A percentile compares a stretch with the other conserved stretches of the same genome.
Evolutionary conservation across 2,888 invertebrate species (phyloP).

Genomic region (Heteromurus nitidus): DNA sequence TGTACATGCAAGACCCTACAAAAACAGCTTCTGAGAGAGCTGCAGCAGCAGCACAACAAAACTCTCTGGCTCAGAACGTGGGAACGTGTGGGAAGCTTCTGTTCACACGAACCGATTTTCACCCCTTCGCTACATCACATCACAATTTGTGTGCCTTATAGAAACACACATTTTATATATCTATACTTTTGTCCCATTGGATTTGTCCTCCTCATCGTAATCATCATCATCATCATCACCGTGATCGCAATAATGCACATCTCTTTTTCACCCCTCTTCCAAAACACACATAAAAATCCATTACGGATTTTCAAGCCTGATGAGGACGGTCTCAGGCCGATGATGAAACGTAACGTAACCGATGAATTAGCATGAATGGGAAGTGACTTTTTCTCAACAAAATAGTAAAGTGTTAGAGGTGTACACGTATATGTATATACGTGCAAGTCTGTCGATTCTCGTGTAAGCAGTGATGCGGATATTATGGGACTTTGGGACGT

Average conservation of each 20-base stretch:
- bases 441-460: slow-evolving; percentile 3
- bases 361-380: no score
- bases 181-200: slow-evolving; percentile 40
- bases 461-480: no score
- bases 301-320: no score
- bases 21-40: no score
- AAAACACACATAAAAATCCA: no score
- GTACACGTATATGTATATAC: not conserved
- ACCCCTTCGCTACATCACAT: slow-evolving; percentile 61
- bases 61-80: slow-evolving; percentile 63
- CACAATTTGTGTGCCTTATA: slow-evolving; percentile 15
- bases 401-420: no score
- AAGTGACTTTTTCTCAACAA: no score
- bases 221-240: slow-evolving; percentile 20
- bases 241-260: slow-evolving; percentile 32
- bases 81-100: slow-evolving; percentile 71
- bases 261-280: slow-evolving; percentile 41
- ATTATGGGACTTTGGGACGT: no score
- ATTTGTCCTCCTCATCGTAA: slow-evolving; percentile 52
- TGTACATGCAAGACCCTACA: no score
- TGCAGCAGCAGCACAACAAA: not conserved
- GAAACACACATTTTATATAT: not conserved
- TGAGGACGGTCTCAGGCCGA: no score
- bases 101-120: slow-evolving; percentile 73
- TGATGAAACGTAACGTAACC: no score